Base-by-base conservation (phyloP, 1,140 invertebrate genomes). In the Linepithema humile region DNA sequence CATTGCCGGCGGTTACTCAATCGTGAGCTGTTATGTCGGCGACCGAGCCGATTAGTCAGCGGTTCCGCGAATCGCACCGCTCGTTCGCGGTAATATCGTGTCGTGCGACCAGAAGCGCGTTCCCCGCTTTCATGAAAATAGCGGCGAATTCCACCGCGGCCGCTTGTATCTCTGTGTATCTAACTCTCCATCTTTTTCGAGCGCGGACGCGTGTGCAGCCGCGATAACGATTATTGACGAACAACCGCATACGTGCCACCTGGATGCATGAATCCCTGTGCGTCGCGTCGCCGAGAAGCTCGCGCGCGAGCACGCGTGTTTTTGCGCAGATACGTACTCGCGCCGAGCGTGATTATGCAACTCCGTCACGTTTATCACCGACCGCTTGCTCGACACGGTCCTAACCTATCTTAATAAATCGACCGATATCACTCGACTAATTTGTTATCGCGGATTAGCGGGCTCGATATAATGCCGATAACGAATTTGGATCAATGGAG, bases 31-130 rank as follows among this genome's bases (percentile, higher is more conserved):
- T 75, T 82, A 82, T 38, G 60, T 35, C 67, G 26, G 43, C 75
- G 50, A 69, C 64, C 32, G 26, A 35, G 45, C 15, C 69, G 67
- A 45, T 40, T 85, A 82, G 60, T 87, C 64, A 74, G 60, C 78
- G 32, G 43, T 87, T 86, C 84, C 59, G 40, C 50, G 84, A 83
- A 86, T 48, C 26, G 78, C 26, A 26, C 20, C 26, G 29, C 29
- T 12, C 10, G 48, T 86, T 86, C 72, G 62, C 29, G 10, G 84
- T 83, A 87, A 86, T 60, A 59, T 29, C 83, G 2, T 23, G 55
- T 35, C 64, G 40, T 38, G 23, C 7, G 38, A 53, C 45, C 45
- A 50, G 32, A 73, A 53, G 20, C 67, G 69, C 45, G 50, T 53
- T 53, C 45, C n/a, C 62, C 62, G 35, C 32, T 55, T 15, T 15